Conservation (phyloP, 2,888 invertebrate genomes). For the Seira musarum region DNA sequence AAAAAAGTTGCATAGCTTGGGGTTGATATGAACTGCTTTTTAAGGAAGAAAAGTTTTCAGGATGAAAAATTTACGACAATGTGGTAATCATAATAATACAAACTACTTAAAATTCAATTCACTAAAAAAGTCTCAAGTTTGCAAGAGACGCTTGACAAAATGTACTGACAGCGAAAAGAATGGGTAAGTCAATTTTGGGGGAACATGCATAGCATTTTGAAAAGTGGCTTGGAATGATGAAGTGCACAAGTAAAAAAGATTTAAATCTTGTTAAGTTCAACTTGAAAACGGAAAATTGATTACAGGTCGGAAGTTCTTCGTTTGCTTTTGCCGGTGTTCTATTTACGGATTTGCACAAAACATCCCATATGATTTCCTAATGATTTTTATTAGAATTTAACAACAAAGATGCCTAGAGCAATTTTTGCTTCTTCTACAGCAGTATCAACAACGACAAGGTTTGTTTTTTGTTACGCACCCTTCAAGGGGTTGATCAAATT, state of each 20-base stretch:
- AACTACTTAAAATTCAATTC: conserved; percentile 12
- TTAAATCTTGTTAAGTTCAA: not conserved
- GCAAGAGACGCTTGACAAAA: not conserved
- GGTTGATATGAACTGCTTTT: not conserved
- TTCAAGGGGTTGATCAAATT: no score
- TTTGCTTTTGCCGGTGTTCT: not conserved
- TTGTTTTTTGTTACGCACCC: no score
- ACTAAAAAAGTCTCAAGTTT: conserved; percentile 3
- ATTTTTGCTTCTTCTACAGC: not conserved
- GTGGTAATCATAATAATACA: conserved; percentile 15
- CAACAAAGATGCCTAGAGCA: no score
- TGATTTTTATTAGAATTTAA: no score
- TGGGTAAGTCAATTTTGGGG: not conserved
- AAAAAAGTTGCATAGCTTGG: no score
- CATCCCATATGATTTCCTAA: no score
- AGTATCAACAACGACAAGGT: conserved; percentile 7
- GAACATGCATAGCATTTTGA: not conserved
- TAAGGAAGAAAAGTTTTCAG: conserved; percentile 1
- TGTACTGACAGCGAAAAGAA: conserved; percentile 4
- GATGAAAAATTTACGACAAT: conserved; percentile 10
- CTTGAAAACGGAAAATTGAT: conserved; percentile 4
- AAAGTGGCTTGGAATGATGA: not conserved
- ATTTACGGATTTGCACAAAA: not conserved
- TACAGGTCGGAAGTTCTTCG: not conserved
- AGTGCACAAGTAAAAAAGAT: not conserved